These are phyloP conservation scores for Phorcus lineatus DNA, from an alignment of 2,888 invertebrate species.

Conservation along the genomic window DNA sequence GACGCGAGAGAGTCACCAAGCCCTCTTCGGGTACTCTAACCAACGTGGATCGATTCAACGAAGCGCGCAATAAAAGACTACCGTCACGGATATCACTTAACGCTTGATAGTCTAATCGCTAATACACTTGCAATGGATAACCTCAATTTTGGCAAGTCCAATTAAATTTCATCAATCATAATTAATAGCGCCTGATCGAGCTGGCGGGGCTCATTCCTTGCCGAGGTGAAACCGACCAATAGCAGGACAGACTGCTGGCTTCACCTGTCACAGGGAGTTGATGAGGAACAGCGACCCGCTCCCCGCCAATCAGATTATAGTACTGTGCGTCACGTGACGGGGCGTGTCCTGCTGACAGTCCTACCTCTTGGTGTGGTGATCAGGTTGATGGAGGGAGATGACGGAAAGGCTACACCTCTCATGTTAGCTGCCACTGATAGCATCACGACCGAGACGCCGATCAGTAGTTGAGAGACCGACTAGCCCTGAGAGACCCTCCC, in stretches of 20 bases:
- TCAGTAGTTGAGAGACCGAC: conserved; percentile 11
- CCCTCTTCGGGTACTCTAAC: no score
- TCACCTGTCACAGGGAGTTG: conserved; percentile 7
- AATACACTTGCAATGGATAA: conserved; percentile 19
- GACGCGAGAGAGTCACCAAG: no score
- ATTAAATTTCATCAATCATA: conserved; percentile 42
- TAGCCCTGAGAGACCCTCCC: background rate
- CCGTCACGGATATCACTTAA: conserved; percentile 17
- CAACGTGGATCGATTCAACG: background rate
- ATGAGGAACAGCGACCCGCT: background rate
- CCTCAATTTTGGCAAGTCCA: conserved; percentile 38
- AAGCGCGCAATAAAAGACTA: conserved; percentile 27
- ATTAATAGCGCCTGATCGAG: conserved; percentile 32
- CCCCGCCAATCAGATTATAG: background rate
- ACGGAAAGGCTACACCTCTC: conserved; percentile 25
- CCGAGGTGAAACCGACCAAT: background rate
- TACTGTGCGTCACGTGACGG: conserved; percentile 9
- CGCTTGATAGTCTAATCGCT: background rate
- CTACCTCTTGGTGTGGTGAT: background rate
- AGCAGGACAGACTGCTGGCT: background rate
- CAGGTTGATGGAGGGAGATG: conserved; percentile 1
- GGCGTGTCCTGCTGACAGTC: background rate
- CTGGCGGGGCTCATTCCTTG: conserved; percentile 11
- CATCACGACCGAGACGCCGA: background rate
- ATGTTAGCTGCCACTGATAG: conserved; percentile 17